phyloP scores from a whole-genome alignment of 2,888 invertebrate species.

The Coleophora deauratella region DNA sequence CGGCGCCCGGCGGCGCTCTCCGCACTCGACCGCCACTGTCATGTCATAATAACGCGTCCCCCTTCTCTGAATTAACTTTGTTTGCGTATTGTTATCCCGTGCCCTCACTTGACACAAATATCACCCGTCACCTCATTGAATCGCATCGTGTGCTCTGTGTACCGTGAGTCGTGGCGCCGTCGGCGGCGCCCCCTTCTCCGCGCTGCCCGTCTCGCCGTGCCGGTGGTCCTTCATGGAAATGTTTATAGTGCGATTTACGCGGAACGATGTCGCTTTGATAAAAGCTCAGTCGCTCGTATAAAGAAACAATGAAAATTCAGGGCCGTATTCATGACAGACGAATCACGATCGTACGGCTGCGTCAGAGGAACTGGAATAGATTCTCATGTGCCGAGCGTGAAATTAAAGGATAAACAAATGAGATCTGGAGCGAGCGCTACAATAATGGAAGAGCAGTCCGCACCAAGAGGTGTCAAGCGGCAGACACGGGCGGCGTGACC shows the following conservation, averaged over 20 bases:
- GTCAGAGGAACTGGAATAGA: slow-evolving; percentile 69
- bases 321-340: slow-evolving; percentile 50
- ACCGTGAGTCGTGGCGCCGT: background rate
- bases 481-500: slow-evolving; percentile 65
- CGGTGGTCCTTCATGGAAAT: slow-evolving; percentile 2
- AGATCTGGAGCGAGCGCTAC: slow-evolving; percentile 55
- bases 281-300: slow-evolving; percentile 30
- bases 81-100: slow-evolving; percentile 48
- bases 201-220: background rate
- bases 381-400: slow-evolving; percentile 52
- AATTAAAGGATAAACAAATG: slow-evolving; percentile 74
- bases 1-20: slow-evolving; percentile 22
- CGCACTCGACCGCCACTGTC: no score
- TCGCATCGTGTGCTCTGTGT: slow-evolving; percentile 5
- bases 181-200: background rate
- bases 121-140: slow-evolving; percentile 29
- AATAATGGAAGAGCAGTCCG: slow-evolving; percentile 67
- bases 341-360: slow-evolving; percentile 52
- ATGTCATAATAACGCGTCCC: slow-evolving; percentile 43
- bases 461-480: slow-evolving; percentile 63
- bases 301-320: slow-evolving; percentile 53
- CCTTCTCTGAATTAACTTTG: slow-evolving; percentile 56
- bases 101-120: slow-evolving; percentile 38
- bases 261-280: slow-evolving; percentile 21
- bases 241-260: slow-evolving; percentile 3